phyloP scores from a whole-genome alignment of 2,888 invertebrate genomes.

The Metellina segmentata region DNA sequence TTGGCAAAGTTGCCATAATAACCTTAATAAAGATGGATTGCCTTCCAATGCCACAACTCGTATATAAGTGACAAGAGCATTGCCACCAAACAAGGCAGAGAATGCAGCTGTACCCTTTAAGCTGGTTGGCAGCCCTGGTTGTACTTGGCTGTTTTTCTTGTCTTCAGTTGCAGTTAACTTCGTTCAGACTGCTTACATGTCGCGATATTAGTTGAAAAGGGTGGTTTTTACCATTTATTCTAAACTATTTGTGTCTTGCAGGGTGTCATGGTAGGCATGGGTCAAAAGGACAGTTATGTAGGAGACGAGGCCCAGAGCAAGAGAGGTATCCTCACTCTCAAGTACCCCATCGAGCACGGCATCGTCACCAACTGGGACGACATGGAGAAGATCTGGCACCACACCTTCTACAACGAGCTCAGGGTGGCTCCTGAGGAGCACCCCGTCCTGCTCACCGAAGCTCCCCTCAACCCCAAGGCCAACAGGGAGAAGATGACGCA shows the following conservation, averaged over 20 bases:
- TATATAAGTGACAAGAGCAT: too few relatives aligned
- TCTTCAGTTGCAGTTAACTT: too few relatives aligned
- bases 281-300: slow-evolving; percentile 97
- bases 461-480: slow-evolving; percentile 94
- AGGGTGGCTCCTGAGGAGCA: slow-evolving; percentile 82
- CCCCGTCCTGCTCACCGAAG: slow-evolving; percentile 92
- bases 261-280: slow-evolving; percentile 95
- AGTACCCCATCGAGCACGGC: slow-evolving; percentile 84
- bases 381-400: slow-evolving; percentile 82
- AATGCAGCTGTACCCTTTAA: too few relatives aligned
- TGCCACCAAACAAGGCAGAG: too few relatives aligned
- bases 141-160: too few relatives aligned
- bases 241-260: slow-evolving; percentile 9
- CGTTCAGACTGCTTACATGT: neutral
- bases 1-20: too few relatives aligned
- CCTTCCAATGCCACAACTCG: too few relatives aligned
- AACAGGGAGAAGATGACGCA: slow-evolving; percentile 95
- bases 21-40: too few relatives aligned
- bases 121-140: too few relatives aligned
- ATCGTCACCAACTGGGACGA: slow-evolving; percentile 83
- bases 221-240: neutral
- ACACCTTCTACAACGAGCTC: slow-evolving; percentile 82
- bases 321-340: slow-evolving; percentile 83
- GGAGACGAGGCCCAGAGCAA: slow-evolving; percentile 97
- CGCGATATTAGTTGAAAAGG: neutral